Conservation (phyloP, 2,888 invertebrate species). For the Poecilobothrus nobilitatus region DNA sequence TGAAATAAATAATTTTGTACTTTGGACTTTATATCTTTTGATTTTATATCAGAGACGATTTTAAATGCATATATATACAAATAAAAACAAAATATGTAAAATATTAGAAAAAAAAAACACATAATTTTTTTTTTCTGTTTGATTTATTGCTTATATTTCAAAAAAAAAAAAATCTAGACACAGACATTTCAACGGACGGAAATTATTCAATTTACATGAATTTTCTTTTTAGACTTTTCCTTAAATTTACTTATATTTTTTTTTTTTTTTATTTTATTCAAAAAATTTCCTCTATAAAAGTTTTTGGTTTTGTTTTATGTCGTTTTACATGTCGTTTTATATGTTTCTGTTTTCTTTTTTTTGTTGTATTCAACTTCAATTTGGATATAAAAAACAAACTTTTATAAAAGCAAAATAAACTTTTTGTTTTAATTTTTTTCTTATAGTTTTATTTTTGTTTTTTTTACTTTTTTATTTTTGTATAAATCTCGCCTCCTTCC, state of each 20-base stretch:
- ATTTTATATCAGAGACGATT: no score
- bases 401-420: no score
- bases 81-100: no score
- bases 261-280: no score
- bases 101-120: not conserved
- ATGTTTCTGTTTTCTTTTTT: not conserved
- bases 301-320: not conserved
- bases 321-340: not conserved
- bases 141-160: not conserved
- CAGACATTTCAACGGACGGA: slow-evolving; percentile 1
- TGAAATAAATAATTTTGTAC: no score
- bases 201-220: slow-evolving; percentile 6
- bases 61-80: no score
- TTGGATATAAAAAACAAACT: no score
- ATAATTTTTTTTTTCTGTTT: not conserved
- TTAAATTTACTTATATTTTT: no score
- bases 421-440: not conserved
- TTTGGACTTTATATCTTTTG: no score
- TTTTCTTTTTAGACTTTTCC: not conserved
- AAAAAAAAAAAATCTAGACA: not conserved
- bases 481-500: not conserved
- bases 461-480: not conserved
- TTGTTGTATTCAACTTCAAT: not conserved
- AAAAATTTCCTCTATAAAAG: no score
- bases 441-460: not conserved